These are phyloP conservation scores for Nomada hirtipes DNA, from an alignment of 2,888 invertebrate species.

Conservation along the genomic window DNA sequence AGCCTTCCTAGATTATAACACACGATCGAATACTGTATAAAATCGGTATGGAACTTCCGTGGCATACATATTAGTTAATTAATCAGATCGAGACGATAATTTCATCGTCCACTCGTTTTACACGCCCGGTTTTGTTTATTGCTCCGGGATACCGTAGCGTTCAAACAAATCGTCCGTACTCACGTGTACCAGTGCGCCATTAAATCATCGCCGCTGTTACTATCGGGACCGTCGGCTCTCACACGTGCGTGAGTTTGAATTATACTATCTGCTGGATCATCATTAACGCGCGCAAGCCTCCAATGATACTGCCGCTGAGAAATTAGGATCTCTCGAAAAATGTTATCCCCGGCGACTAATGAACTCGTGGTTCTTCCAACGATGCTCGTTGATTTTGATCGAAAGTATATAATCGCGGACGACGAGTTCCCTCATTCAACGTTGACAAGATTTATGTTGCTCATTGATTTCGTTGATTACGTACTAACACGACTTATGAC, in stretches of 20 bases:
- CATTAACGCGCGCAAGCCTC: constrained; percentile 65
- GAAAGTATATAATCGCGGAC: not conserved
- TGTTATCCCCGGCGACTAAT: constrained; percentile 1
- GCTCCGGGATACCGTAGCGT: constrained; percentile 65
- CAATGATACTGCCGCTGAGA: constrained; percentile 42
- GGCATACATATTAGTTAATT: constrained; percentile 70
- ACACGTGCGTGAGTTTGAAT: constrained; percentile 74
- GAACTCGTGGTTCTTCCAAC: not conserved
- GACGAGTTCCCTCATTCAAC: not conserved
- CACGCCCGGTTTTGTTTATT: constrained; percentile 67
- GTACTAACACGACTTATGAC: not conserved
- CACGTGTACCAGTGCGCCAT: constrained; percentile 44
- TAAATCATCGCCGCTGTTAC: constrained; percentile 69
- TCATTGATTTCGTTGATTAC: not conserved
- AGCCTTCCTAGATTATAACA: not conserved
- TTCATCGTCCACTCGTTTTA: constrained; percentile 60
- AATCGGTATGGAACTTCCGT: constrained; percentile 61
- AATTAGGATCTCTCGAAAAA: constrained; percentile 49
- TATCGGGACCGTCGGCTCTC: constrained; percentile 63
- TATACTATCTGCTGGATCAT: constrained; percentile 76
- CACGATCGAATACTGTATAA: constrained; percentile 11
- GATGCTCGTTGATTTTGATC: not conserved
- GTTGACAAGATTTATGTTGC: not conserved
- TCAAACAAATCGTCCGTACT: constrained; percentile 74
- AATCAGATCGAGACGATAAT: constrained; percentile 72